phyloP scores from a whole-genome alignment of 2,797 vertebrate genomes.

The Scolopax bukidnonensis region DNA sequence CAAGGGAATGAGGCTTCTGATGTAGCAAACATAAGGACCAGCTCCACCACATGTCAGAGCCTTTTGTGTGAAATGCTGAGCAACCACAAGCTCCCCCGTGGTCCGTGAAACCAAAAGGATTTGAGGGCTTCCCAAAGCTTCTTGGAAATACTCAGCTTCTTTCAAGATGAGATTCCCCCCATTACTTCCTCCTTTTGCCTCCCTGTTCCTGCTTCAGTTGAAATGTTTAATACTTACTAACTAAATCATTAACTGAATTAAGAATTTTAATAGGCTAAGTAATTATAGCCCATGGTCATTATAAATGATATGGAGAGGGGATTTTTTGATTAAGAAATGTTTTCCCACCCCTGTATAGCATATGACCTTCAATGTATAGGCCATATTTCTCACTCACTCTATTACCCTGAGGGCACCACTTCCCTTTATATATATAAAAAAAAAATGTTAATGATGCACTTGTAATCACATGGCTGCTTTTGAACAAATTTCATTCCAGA shows the following conservation, averaged over 20 bases:
- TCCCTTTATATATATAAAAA: neutral
- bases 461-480: conserved; percentile 6
- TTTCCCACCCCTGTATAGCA: neutral
- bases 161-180: neutral
- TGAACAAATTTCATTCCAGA: neutral
- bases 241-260: conserved; percentile 21
- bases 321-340: conserved; percentile 35
- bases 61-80: neutral
- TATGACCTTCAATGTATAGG: conserved; percentile 21
- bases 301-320: neutral
- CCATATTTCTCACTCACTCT: conserved; percentile 8
- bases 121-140: neutral
- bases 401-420: conserved; percentile 4
- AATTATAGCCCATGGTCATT: conserved; percentile 42
- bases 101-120: neutral
- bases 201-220: neutral
- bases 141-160: neutral
- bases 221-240: conserved; percentile 10
- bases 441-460: conserved; percentile 15
- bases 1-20: neutral
- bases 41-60: neutral
- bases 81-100: neutral
- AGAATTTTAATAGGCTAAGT: conserved; percentile 29
- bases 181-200: neutral
- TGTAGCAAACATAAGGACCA: neutral